Conservation (phyloP, 2,888 invertebrate genomes). For the Endomychus coccineus region DNA sequence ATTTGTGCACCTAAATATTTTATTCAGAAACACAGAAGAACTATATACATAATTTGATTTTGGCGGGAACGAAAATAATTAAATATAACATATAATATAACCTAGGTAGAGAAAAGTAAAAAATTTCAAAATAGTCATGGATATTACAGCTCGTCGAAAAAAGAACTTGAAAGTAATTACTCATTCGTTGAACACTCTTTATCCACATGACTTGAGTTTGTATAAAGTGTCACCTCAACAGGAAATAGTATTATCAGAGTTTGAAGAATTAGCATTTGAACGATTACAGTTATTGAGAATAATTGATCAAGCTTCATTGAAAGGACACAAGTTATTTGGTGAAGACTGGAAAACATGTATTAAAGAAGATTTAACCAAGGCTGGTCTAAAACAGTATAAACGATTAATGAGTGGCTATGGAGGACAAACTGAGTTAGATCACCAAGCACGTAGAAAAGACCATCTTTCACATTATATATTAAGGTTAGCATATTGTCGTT, state of each 20-base stretch:
- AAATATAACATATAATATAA: no score
- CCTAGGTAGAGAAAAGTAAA: no score
- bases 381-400: constrained; percentile 58
- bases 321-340: constrained; percentile 54
- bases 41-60: no score
- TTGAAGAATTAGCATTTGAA: constrained; percentile 81
- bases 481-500: constrained; percentile 82
- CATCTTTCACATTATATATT: constrained; percentile 91
- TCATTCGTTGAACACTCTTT: constrained; percentile 44
- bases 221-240: constrained; percentile 70
- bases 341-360: constrained; percentile 64
- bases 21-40: no score
- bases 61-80: no score
- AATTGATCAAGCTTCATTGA: constrained; percentile 65
- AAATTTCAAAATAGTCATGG: no score
- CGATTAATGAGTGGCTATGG: constrained; percentile 52
- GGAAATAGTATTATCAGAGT: constrained; percentile 70
- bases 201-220: constrained; percentile 71
- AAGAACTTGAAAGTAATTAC: constrained; percentile 29
- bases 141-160: constrained; percentile 31
- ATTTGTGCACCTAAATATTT: no score
- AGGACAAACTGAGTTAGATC: constrained; percentile 52
- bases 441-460: constrained; percentile 67
- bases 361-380: constrained; percentile 56
- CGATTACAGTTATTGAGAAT: constrained; percentile 70